Conservation (phyloP, 1,140 invertebrate genomes). For the Cataglyphis hispanica region DNA sequence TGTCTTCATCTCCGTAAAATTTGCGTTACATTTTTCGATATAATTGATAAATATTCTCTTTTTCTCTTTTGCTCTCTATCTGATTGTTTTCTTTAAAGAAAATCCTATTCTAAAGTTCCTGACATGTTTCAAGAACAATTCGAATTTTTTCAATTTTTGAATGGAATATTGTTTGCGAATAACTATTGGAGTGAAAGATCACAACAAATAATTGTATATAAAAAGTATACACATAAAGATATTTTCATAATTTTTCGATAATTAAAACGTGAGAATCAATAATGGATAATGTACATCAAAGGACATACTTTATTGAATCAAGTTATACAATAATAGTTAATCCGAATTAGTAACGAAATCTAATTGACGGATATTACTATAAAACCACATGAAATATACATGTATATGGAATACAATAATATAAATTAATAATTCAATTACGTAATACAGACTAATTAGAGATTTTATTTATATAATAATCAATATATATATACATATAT, state of each 20-base stretch:
- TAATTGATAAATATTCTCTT: neutral
- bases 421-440: constrained; percentile 1
- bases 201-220: too few relatives aligned
- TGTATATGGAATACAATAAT: neutral
- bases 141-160: too few relatives aligned
- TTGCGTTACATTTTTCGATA: neutral
- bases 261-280: neutral
- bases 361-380: neutral
- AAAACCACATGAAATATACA: neutral
- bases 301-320: neutral
- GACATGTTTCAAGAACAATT: too few relatives aligned
- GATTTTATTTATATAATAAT: neutral
- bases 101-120: too few relatives aligned
- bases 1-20: neutral
- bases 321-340: neutral
- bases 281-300: neutral
- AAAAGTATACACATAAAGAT: neutral
- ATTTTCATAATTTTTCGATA: neutral
- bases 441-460: neutral
- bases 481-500: neutral
- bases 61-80: too few relatives aligned
- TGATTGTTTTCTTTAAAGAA: too few relatives aligned
- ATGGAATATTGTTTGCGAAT: too few relatives aligned
- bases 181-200: too few relatives aligned
- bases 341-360: neutral